Conservation (phyloP, 2,113 vertebrate species). For the Osmerus mordax region DNA sequence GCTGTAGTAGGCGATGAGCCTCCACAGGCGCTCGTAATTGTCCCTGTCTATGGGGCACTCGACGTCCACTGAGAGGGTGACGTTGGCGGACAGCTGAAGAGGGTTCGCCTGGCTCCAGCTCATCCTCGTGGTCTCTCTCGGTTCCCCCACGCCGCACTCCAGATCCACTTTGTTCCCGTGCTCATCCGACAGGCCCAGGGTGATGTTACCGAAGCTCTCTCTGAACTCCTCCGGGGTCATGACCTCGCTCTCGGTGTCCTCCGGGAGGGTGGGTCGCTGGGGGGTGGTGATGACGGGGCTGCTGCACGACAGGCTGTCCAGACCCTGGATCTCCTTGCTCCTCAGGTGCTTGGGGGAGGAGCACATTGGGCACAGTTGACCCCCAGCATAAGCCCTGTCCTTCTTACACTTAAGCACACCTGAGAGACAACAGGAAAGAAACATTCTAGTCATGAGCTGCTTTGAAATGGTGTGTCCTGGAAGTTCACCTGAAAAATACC, state of each 20-base stretch:
- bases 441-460: neutral
- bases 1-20: slow-evolving; percentile 89
- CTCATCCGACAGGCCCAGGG: slow-evolving; percentile 83
- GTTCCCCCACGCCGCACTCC: slow-evolving; percentile 69
- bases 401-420: slow-evolving; percentile 91
- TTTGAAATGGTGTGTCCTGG: neutral
- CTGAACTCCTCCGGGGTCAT: slow-evolving; percentile 54
- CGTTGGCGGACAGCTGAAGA: slow-evolving; percentile 70
- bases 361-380: slow-evolving; percentile 82
- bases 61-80: slow-evolving; percentile 74
- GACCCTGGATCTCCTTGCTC: slow-evolving; percentile 66
- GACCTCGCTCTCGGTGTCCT: slow-evolving; percentile 50
- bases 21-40: slow-evolving; percentile 84
- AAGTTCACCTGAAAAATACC: no score
- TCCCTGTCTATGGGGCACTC: slow-evolving; percentile 79
- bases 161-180: slow-evolving; percentile 82
- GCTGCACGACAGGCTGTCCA: slow-evolving; percentile 70
- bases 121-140: slow-evolving; percentile 53
- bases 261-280: slow-evolving; percentile 21
- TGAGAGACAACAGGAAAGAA: slow-evolving; percentile 37
- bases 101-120: slow-evolving; percentile 71
- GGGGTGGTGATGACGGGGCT: slow-evolving; percentile 73
- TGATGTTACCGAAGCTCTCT: slow-evolving; percentile 71
- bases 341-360: slow-evolving; percentile 68
- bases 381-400: slow-evolving; percentile 77